Evolutionary conservation across 2,888 invertebrate genomes (phyloP), one percentile per base, ranked within the genome.

Genomic region (Orchestes rusci): DNA sequence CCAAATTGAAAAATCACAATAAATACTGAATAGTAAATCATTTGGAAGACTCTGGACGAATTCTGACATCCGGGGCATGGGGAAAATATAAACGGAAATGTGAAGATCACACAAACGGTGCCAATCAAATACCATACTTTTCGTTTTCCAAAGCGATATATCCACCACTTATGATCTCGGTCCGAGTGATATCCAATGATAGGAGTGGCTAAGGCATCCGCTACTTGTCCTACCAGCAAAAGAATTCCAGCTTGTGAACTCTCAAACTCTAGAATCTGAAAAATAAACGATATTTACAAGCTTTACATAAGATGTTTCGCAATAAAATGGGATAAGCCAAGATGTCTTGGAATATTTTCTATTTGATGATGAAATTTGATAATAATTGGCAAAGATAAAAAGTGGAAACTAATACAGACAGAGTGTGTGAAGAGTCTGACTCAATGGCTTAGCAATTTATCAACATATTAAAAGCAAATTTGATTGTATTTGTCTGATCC

Each of bases 91-190:
- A 94, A 91, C 1, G 92, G 90, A 65, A 94, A 93, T 45, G 86
- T 80, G 31, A 73, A 64, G 16, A 86, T 57, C 5, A 92, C 88
- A 66, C 85, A 84, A 39, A 78, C 53, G 1, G 86, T 83, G 52
- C 88, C 92, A 58, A 88, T 70, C 38, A 92, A 73, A 74, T 94
- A 92, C 92, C 92, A 93, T 2, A 84, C 75, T 72, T 93, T 92
- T 60, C 91, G 70, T 60, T 79, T 79, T 1, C 92, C 91, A 71
- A 89, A 88, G 56, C 73, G 73, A 51, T 78, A 80, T 55, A 81
- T 70, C 60, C 80, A 70, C 55, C 76, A 74, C 58, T 79, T 73
- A 53, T 80, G 76, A 30, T 79, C 76, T 61, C 77, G 76, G 62
- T 92, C 94, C 2, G 89, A 87, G 65, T 90, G 74, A 56, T 79